Evolutionary conservation across 2,888 invertebrate genomes (phyloP).

Genomic region (Eustalomyia histrio): DNA sequence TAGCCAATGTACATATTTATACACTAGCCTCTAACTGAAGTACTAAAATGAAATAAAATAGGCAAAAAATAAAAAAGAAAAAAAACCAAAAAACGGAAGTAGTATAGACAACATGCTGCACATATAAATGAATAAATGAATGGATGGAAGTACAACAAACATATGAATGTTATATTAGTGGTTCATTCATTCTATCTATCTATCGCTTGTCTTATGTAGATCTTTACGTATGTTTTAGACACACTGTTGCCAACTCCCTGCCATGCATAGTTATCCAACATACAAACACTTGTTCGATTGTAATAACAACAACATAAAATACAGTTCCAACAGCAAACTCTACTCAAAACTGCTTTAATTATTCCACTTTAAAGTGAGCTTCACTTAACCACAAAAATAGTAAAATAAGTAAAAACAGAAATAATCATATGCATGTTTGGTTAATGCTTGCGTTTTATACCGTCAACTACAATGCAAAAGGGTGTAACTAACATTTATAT

Average conservation of each 20-base stretch:
- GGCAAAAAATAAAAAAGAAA: slow-evolving; percentile 24
- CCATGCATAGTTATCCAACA: background rate
- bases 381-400: slow-evolving; percentile 52
- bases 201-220: slow-evolving; percentile 25
- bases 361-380: slow-evolving; percentile 59
- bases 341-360: slow-evolving; percentile 42
- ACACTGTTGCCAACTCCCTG: slow-evolving; percentile 6
- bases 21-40: slow-evolving; percentile 4
- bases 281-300: too few species aligned
- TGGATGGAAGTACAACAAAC: background rate
- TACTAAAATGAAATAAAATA: slow-evolving; percentile 33
- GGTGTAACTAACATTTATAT: too few species aligned
- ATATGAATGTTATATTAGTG: slow-evolving; percentile 24
- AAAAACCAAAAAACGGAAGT: slow-evolving; percentile 56
- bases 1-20: background rate
- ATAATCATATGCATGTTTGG: slow-evolving; percentile 48
- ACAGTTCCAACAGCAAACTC: background rate
- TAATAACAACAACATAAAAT: background rate
- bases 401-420: background rate
- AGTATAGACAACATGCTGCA: slow-evolving; percentile 52
- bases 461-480: too few species aligned
- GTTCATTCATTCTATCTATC: background rate
- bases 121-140: slow-evolving; percentile 42
- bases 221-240: slow-evolving; percentile 17
- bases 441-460: slow-evolving; percentile 5